Evolutionary conservation across 1,140 invertebrate genomes (phyloP), one percentile per base, ranked within the genome.

Genomic region (Brachionus sp.): DNA sequence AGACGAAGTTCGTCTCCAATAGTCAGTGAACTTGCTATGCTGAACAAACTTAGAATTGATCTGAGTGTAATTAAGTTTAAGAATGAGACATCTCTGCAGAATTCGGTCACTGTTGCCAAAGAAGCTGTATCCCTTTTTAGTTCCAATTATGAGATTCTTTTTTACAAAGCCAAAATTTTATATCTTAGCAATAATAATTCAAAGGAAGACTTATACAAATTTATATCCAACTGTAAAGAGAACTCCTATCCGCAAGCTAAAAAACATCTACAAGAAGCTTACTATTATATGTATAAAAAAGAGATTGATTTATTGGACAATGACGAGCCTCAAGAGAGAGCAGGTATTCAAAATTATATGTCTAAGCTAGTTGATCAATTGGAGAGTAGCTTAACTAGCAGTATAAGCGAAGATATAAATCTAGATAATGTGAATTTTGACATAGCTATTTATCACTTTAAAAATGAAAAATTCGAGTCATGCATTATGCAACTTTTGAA

Each of bases 1-100:
- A 25, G 44, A 35, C 12, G 9, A 25, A 23, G 25, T 10, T 46
- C 70, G 10, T 25, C 37, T 3, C 39, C 39, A 5, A 46, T 10
- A 7, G 2, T 46, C 23, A 75, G 44, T 46, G 19, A 75, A 46
- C 23, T 46, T 46, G 37, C 10, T 19, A 25, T 25, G 39, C 25
- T 75, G 3, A 75, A 25, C 19, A 75, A 75, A 39, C 42, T 75
- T 10, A 75, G 44, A 75, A 25, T 75, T 75, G 70, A 75, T 46
- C 19, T 75, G 12, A 44, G 29, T 44, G 16, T 44, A 13, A 75
- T 75, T 25, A 75, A 75, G 10, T 75, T 46, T 29, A 75, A 75
- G 13, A 75, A 75, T 75, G 70, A 75, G n/a, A 73, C 42, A 39
- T n/a, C 33, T 42, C 19, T 73, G 33, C 35, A 73, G 12, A 25